A percentile compares a stretch with the other conserved stretches of the same genome.
phyloP scores from a whole-genome alignment of 2,797 vertebrate genomes.

The Eulemur rubriventer region DNA sequence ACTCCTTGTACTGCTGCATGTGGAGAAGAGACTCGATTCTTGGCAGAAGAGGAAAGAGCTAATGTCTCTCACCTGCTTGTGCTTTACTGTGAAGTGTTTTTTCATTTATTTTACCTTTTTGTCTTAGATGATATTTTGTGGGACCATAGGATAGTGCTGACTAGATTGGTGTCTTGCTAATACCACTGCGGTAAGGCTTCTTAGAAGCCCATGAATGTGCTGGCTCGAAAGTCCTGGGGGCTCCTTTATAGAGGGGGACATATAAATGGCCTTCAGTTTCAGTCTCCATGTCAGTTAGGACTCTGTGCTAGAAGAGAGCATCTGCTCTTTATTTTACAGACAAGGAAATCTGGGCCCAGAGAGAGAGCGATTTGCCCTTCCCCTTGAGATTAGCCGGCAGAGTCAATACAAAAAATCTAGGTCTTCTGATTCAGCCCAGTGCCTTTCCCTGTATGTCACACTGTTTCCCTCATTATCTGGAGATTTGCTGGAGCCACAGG shows the following conservation, averaged over 20 bases:
- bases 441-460: slow-evolving; percentile 12
- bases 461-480: slow-evolving; percentile 45
- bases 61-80: not conserved
- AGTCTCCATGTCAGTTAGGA: not conserved
- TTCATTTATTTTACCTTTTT: not conserved
- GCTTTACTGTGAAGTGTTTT: not conserved
- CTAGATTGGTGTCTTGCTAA: too few relatives aligned
- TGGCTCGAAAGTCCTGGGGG: not conserved
- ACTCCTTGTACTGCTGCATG: not conserved
- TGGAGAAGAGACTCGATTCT: not conserved
- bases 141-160: not conserved
- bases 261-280: not conserved
- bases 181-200: not conserved
- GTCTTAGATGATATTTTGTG: not conserved
- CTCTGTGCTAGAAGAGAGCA: slow-evolving; percentile 25
- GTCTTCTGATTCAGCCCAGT: slow-evolving; percentile 52
- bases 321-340: slow-evolving; percentile 67
- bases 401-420: slow-evolving; percentile 34
- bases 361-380: slow-evolving; percentile 46
- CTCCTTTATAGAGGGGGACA: not conserved
- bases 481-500: slow-evolving; percentile 44
- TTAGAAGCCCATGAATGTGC: not conserved
- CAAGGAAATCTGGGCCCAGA: slow-evolving; percentile 58
- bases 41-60: not conserved
- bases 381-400: slow-evolving; percentile 21